Percentiles rank a stretch among this genome's conserved stretches.
phyloP scores from a whole-genome alignment of 2,113 vertebrate genomes.

The Toxotes chatareus region DNA sequence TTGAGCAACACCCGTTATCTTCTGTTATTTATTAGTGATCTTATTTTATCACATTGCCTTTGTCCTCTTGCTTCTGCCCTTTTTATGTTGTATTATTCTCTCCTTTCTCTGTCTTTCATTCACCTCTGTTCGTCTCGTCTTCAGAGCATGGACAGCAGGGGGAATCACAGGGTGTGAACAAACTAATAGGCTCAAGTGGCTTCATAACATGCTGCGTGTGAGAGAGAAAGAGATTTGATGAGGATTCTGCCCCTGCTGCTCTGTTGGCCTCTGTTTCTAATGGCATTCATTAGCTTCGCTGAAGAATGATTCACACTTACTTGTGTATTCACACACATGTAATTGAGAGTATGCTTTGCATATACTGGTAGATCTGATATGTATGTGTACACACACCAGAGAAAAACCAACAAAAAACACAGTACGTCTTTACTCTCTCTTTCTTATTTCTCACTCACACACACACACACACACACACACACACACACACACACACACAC shows the following conservation, averaged over 20 bases:
- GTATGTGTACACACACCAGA: constrained; percentile 3
- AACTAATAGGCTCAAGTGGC: constrained; percentile 75
- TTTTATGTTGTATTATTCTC: constrained; percentile 1
- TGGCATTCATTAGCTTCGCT: constrained; percentile 78
- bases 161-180: constrained; percentile 62
- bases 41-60: constrained; percentile 29
- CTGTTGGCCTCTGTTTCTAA: constrained; percentile 63
- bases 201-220: constrained; percentile 41
- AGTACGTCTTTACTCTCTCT: constrained; percentile 16
- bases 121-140: constrained; percentile 7
- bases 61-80: constrained; percentile 35
- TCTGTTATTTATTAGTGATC: constrained; percentile 37
- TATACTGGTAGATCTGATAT: background rate
- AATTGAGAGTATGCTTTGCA: background rate
- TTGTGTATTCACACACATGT: constrained; percentile 73
- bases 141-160: constrained; percentile 40
- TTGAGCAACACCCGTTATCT: constrained; percentile 37
- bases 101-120: background rate
- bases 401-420: background rate
- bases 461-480: no score
- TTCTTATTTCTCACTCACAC: constrained; percentile 42
- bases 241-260: constrained; percentile 68
- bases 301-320: constrained; percentile 83
- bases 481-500: constrained; percentile 34
- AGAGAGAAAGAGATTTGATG: constrained; percentile 48